Evolutionary conservation across 1,140 invertebrate genomes (phyloP).

Genomic region (Ips typographus): DNA sequence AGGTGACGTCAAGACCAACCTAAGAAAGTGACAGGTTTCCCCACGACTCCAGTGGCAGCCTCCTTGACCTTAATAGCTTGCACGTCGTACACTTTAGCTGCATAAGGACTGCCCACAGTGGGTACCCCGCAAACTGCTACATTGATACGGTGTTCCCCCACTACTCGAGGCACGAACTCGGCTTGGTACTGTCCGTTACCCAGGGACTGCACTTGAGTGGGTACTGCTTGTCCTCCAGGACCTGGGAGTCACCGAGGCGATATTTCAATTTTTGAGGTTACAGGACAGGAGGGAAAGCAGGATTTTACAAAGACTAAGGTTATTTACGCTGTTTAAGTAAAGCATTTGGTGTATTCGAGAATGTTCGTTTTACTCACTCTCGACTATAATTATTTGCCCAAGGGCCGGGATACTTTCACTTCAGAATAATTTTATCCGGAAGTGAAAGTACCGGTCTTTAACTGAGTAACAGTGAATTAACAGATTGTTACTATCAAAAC

Average conservation of each 20-base stretch:
- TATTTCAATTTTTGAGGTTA: slow-evolving; percentile 1
- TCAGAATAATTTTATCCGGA: no score
- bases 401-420: no score
- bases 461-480: no score
- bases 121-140: slow-evolving; percentile 77
- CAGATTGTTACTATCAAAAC: no score
- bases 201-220: slow-evolving; percentile 74
- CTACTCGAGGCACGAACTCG: slow-evolving; percentile 81
- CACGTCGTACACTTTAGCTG: slow-evolving; percentile 94
- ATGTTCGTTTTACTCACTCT: no score
- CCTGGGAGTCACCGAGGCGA: slow-evolving; percentile 55
- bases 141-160: slow-evolving; percentile 88
- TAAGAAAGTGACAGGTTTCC: slow-evolving; percentile 91
- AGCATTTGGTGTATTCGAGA: no score
- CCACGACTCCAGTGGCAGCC: slow-evolving; percentile 85
- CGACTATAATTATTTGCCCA: no score
- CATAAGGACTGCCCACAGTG: slow-evolving; percentile 86
- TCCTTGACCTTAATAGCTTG: slow-evolving; percentile 92
- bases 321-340: background rate
- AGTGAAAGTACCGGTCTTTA: no score
- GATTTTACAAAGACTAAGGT: background rate
- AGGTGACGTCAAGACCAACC: slow-evolving; percentile 60
- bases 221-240: slow-evolving; percentile 82
- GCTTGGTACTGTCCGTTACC: slow-evolving; percentile 78
- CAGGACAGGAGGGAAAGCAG: slow-evolving; percentile 3